A percentile compares a stretch with the other conserved stretches of the same genome.
These are phyloP conservation scores for Orchestia grillus DNA, from an alignment of 1,140 invertebrate genomes.

Conservation along the genomic window DNA sequence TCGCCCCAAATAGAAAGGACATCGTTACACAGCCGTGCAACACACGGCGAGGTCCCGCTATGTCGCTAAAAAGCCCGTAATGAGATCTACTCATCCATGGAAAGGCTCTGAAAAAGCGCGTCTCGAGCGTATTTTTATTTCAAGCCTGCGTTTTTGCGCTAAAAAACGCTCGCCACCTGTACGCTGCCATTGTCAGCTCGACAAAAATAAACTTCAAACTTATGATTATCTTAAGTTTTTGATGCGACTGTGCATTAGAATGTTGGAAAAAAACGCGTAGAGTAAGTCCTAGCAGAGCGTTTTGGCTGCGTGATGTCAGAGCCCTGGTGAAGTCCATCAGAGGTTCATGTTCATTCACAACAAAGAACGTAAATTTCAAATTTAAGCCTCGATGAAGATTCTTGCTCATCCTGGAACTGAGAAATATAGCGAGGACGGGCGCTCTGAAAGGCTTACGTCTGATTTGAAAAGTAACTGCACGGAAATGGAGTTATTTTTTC, in stretches of 20 bases:
- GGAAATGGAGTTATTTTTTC: too few species aligned
- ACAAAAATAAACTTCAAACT: not conserved
- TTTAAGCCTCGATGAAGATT: too few species aligned
- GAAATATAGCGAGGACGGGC: too few species aligned
- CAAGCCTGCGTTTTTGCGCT: not conserved
- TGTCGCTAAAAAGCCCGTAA: not conserved
- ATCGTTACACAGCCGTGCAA: not conserved
- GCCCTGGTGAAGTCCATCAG: too few species aligned
- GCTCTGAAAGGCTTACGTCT: too few species aligned
- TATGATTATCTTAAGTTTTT: not conserved
- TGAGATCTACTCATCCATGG: not conserved
- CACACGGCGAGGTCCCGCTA: not conserved
- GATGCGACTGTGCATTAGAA: not conserved
- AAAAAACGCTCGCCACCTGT: not conserved
- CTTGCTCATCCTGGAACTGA: too few species aligned
- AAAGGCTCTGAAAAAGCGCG: not conserved
- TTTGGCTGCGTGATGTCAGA: too few species aligned
- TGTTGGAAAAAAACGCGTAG: too few species aligned
- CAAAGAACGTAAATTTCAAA: too few species aligned
- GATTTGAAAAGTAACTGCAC: too few species aligned
- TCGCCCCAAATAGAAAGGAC: not conserved
- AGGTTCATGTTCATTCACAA: too few species aligned
- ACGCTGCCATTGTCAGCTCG: not conserved
- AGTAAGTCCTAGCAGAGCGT: too few species aligned
- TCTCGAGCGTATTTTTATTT: not conserved